A percentile compares a stretch with the other conserved stretches of the same genome.
These are phyloP conservation scores for Aphelenchoides besseyi DNA, from an alignment of 1,140 invertebrate species.

Conservation along the genomic window DNA sequence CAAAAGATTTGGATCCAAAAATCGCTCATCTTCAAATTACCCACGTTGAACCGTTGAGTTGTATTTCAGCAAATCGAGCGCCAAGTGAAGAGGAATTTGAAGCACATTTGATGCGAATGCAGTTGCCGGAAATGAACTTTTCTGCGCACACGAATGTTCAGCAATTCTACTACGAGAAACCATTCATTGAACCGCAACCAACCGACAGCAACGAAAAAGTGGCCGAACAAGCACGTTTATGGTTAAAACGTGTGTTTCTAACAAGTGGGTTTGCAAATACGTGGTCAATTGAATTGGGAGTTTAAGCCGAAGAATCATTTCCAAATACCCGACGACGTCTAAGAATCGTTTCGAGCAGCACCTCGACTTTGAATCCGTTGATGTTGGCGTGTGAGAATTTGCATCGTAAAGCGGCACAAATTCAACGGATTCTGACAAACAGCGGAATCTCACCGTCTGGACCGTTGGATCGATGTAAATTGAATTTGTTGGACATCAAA, in stretches of 20 bases:
- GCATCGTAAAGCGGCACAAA: constrained; percentile 44
- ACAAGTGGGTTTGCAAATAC: constrained; percentile 32
- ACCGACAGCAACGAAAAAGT: constrained; percentile 26
- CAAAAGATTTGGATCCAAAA: constrained; percentile 71
- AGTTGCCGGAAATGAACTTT: constrained; percentile 35
- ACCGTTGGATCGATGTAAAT: constrained; percentile 22
- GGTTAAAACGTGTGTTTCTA: constrained; percentile 40
- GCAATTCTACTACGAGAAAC: constrained; percentile 46
- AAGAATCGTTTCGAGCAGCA: constrained; percentile 25
- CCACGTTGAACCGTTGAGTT: constrained; percentile 47
- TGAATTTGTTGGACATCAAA: constrained; percentile 42
- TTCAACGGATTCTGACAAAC: constrained; percentile 37
- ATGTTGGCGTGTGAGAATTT: constrained; percentile 47
- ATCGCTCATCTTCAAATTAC: constrained; percentile 48
- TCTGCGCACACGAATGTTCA: constrained; percentile 42
- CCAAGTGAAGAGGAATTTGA: background rate
- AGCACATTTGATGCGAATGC: constrained; percentile 28
- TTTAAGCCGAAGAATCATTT: constrained; percentile 46
- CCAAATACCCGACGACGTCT: constrained; percentile 43
- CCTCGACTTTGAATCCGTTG: constrained; percentile 40
- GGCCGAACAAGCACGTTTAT: constrained; percentile 44
- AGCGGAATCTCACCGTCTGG: constrained; percentile 39
- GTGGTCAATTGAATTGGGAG: background rate
- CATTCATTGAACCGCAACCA: constrained; percentile 31
- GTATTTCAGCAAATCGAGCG: background rate